These are phyloP conservation scores for Monochamus saltuarius DNA, from an alignment of 1,140 invertebrate genomes.

Conservation along the genomic window DNA sequence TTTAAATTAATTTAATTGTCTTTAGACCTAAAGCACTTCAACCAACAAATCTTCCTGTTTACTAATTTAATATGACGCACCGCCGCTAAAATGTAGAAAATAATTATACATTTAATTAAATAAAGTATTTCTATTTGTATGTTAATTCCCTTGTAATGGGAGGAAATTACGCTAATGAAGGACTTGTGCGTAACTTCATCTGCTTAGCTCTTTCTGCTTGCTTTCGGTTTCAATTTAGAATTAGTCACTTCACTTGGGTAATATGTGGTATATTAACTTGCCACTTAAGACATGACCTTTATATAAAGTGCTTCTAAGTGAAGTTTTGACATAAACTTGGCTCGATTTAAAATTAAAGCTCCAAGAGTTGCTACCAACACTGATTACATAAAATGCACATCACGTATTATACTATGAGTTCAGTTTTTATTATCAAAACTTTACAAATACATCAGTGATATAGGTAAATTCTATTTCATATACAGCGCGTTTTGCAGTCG, in stretches of 20 bases:
- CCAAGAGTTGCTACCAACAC: no score
- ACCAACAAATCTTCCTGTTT: no score
- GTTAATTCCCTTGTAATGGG: slow-evolving; percentile 13
- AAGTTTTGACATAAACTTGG: slow-evolving; percentile 13
- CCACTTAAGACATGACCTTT: slow-evolving; percentile 18
- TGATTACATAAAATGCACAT: no score
- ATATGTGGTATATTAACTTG: slow-evolving; percentile 22
- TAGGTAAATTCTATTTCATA: no score
- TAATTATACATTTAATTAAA: slow-evolving; percentile 1
- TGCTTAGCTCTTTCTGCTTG: slow-evolving; percentile 17
- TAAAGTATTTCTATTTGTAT: not conserved
- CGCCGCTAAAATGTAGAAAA: not conserved
- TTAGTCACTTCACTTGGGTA: slow-evolving; percentile 21
- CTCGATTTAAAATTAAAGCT: not conserved
- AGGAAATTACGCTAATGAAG: slow-evolving; percentile 26
- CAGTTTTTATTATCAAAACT: no score
- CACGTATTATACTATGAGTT: no score
- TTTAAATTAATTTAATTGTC: no score
- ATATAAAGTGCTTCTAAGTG: not conserved
- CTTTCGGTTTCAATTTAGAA: slow-evolving; percentile 27
- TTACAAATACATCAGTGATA: no score
- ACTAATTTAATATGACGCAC: no score
- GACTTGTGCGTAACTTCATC: slow-evolving; percentile 19
- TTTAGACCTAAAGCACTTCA: no score
- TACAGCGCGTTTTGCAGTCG: no score